A percentile compares a stretch with the other conserved stretches of the same genome.
These are phyloP conservation scores for Budorcas taxicolor DNA, from an alignment of 2,113 vertebrate genomes.

Conservation along the genomic window DNA sequence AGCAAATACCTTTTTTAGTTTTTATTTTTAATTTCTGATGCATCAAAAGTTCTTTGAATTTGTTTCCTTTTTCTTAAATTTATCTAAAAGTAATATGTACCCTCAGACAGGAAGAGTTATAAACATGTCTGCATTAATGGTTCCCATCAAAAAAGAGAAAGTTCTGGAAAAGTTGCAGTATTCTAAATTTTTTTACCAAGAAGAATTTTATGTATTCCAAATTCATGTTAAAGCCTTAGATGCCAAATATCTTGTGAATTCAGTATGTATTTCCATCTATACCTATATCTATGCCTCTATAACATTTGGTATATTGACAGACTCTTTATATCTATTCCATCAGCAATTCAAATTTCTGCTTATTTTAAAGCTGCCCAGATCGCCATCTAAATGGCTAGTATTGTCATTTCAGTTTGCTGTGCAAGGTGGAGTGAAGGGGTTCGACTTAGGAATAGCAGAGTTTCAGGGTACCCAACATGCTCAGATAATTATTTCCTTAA, in stretches of 20 bases:
- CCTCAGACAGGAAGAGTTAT: background rate
- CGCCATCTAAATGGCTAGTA: background rate
- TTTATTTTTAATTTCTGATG: background rate
- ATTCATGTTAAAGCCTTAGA: background rate
- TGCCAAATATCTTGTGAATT: background rate
- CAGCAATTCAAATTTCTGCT: conserved; percentile 13
- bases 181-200: background rate
- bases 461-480: background rate
- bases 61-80: conserved; percentile 20
- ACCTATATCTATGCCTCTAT: background rate
- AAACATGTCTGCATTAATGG: background rate
- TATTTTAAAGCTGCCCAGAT: background rate
- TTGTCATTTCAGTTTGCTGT: background rate
- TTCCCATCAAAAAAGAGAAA: background rate
- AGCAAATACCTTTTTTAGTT: background rate
- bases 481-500: background rate
- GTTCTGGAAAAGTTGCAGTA: background rate
- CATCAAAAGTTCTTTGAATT: background rate
- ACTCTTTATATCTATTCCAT: background rate
- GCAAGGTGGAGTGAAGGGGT: background rate
- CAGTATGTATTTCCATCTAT: background rate
- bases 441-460: background rate
- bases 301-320: background rate
- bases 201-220: background rate
- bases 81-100: background rate